Evolutionary conservation across 2,113 vertebrate species (phyloP).

Genomic region (Notechis scutatus): DNA sequence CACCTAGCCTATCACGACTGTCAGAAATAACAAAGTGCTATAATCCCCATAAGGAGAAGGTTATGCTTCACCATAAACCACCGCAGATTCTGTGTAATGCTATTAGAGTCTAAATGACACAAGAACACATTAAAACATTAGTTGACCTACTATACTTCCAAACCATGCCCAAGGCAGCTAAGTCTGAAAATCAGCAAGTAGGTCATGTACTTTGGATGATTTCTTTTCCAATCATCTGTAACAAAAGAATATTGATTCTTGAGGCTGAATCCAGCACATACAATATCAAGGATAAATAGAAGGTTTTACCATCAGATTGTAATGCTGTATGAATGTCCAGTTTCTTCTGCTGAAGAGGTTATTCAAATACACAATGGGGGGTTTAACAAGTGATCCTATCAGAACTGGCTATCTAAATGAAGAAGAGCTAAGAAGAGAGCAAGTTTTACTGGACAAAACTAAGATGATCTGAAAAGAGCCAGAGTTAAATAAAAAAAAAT

Average conservation of each 20-base stretch:
- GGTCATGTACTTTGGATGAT: background rate
- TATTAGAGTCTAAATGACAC: constrained; percentile 12
- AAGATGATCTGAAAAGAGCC: background rate
- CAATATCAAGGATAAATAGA: background rate
- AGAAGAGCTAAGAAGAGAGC: background rate
- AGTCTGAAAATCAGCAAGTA: background rate
- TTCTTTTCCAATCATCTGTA: background rate
- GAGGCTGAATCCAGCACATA: background rate
- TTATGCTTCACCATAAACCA: background rate
- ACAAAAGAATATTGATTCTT: background rate
- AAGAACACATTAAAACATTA: background rate
- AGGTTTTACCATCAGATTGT: background rate
- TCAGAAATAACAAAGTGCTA: background rate
- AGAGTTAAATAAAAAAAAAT: background rate
- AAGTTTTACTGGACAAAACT: no score
- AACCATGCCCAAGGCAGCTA: background rate
- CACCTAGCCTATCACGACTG: background rate
- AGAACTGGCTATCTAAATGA: background rate
- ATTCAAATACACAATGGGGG: background rate
- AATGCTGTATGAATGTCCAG: background rate
- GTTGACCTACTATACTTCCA: background rate
- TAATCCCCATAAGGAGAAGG: background rate
- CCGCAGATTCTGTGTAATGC: background rate
- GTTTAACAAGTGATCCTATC: background rate
- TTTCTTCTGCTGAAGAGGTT: background rate